Conservation (phyloP, 2,888 invertebrate genomes). For the Hypomecis punctinalis region DNA sequence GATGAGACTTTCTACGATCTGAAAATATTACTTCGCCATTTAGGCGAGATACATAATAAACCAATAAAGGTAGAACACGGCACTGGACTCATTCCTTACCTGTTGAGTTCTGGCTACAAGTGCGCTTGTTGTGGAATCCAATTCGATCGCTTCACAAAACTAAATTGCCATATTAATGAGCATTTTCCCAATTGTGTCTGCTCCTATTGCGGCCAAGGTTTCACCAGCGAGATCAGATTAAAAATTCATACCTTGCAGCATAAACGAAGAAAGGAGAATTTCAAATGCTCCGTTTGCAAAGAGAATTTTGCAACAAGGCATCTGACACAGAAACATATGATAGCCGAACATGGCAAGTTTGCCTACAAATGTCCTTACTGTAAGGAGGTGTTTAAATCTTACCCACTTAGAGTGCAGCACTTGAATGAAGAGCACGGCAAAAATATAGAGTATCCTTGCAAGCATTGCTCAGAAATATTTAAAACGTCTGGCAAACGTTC, state of each 20-base stretch:
- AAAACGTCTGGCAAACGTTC: constrained; percentile 67
- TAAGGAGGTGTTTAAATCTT: constrained; percentile 63
- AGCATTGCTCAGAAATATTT: constrained; percentile 68
- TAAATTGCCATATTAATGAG: constrained; percentile 38
- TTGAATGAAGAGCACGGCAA: constrained; percentile 62
- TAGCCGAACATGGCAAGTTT: background rate
- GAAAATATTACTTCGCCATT: constrained; percentile 7
- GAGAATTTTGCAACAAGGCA: constrained; percentile 18
- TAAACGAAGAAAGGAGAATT: background rate
- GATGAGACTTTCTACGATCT: constrained; percentile 1
- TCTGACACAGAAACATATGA: constrained; percentile 12
- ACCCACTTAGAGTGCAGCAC: constrained; percentile 62
- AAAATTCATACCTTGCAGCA: constrained; percentile 10
- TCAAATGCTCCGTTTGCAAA: constrained; percentile 11
- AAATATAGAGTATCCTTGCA: constrained; percentile 69
- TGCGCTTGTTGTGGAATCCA: constrained; percentile 14
- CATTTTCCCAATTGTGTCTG: constrained; percentile 32
- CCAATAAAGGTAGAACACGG: constrained; percentile 13
- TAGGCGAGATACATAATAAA: constrained; percentile 10
- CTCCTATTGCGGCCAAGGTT: constrained; percentile 16
- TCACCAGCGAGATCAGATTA: constrained; percentile 7
- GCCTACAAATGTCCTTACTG: constrained; percentile 62
- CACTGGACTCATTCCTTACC: constrained; percentile 16
- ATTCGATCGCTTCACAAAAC: constrained; percentile 30
- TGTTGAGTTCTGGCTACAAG: constrained; percentile 3